Evolutionary conservation across 2,888 invertebrate genomes (phyloP).

Genomic region (Oscheius sp.): DNA sequence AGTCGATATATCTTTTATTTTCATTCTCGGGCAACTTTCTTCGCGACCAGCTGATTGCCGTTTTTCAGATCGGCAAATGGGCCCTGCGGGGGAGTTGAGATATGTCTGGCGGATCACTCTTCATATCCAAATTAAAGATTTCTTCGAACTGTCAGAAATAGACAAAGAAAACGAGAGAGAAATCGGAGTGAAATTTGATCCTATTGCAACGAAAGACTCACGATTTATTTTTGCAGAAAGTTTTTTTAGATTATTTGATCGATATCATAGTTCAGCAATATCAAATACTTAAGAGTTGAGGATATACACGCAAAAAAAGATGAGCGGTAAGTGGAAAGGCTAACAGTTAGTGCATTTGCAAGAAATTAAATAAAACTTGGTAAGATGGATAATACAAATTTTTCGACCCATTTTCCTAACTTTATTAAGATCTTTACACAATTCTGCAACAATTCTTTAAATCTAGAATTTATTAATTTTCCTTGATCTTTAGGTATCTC

Average conservation of each 20-base stretch:
- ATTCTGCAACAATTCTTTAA: too few relatives aligned
- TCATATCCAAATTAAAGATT: background rate
- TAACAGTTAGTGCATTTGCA: too few relatives aligned
- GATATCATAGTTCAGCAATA: background rate
- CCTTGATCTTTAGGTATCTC: background rate
- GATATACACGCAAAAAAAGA: background rate
- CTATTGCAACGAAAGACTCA: background rate
- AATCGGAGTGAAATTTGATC: constrained; percentile 1
- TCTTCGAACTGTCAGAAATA: background rate
- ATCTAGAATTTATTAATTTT: too few relatives aligned
- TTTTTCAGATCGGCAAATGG: constrained; percentile 12
- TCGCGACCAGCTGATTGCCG: constrained; percentile 25
- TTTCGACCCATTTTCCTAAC: too few relatives aligned
- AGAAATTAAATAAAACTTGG: too few relatives aligned
- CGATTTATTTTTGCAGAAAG: too few relatives aligned
- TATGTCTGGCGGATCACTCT: background rate
- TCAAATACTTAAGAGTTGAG: background rate
- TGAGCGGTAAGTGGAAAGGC: background rate
- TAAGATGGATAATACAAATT: too few relatives aligned
- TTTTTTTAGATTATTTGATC: too few relatives aligned
- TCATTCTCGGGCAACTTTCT: background rate
- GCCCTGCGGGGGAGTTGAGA: background rate
- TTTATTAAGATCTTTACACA: too few relatives aligned
- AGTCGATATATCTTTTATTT: background rate
- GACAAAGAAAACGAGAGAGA: background rate